Evolutionary conservation across 92 coral and sea anemone genomes (phyloP).

Genomic region (Desmophyllum pertusum): DNA sequence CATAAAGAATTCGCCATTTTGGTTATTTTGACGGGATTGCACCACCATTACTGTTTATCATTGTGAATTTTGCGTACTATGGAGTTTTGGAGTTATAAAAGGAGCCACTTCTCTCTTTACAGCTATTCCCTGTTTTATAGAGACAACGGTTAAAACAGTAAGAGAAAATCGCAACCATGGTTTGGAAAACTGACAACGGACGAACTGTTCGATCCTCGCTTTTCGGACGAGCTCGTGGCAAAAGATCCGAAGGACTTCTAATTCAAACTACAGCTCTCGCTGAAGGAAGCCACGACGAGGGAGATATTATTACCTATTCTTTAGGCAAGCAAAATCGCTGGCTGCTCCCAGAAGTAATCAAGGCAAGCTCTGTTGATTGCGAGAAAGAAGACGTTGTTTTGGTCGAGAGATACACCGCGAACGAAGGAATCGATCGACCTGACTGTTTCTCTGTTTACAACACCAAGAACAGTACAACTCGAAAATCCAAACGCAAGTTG

Average conservation of each 20-base stretch:
- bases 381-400: constrained; percentile 47
- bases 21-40: background rate
- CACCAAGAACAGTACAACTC: constrained; percentile 45
- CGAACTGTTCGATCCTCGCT: constrained; percentile 59
- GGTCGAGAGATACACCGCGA: constrained; percentile 51
- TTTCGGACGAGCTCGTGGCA: background rate
- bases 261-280: constrained; percentile 31
- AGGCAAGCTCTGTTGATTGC: constrained; percentile 40
- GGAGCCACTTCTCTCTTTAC: background rate
- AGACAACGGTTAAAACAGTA: constrained; percentile 40
- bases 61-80: constrained; percentile 4
- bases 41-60: constrained; percentile 1
- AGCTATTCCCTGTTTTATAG: constrained; percentile 1
- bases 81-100: constrained; percentile 19
- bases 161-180: constrained; percentile 34
- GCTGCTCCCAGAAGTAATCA: constrained; percentile 84
- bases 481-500: constrained; percentile 48
- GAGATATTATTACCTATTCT: constrained; percentile 53
- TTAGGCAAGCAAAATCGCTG: constrained; percentile 94
- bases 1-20: background rate
- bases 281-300: constrained; percentile 13
- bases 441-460: constrained; percentile 70
- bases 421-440: constrained; percentile 15
- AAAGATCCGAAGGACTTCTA: constrained; percentile 57
- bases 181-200: constrained; percentile 57